Evolutionary conservation across 2,888 invertebrate genomes (phyloP).

Genomic region (Anodontia alba): DNA sequence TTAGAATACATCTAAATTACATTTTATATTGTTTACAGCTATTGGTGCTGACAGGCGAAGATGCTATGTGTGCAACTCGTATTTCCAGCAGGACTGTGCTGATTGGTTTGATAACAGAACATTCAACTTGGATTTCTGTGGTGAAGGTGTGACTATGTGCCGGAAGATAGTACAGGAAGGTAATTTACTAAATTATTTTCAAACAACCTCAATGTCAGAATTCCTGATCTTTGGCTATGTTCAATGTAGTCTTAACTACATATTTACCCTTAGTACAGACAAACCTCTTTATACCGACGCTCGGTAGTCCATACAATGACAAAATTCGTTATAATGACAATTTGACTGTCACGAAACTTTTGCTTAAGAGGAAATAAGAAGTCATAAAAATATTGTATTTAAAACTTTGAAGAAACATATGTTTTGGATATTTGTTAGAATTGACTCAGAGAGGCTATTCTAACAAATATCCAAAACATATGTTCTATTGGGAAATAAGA

Average conservation of each 20-base stretch:
- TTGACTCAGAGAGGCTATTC: background rate
- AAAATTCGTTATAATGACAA: too few species aligned
- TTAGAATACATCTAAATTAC: too few species aligned
- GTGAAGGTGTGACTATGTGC: conserved; percentile 90
- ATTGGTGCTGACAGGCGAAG: conserved; percentile 22
- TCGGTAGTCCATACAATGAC: too few species aligned
- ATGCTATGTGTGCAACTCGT: conserved; percentile 97
- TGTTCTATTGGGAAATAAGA: too few species aligned
- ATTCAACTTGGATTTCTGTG: conserved; percentile 94
- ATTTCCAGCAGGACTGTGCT: conserved; percentile 94
- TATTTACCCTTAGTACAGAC: too few species aligned
- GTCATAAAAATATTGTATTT: too few species aligned
- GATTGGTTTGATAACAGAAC: conserved; percentile 94
- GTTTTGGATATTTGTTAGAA: background rate
- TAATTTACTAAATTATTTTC: conserved; percentile 84
- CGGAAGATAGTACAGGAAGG: conserved; percentile 93
- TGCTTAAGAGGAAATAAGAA: too few species aligned
- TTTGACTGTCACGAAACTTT: too few species aligned
- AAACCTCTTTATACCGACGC: too few species aligned
- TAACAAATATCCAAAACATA: background rate
- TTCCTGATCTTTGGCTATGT: background rate
- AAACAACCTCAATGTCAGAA: too few species aligned
- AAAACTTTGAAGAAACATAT: too few species aligned
- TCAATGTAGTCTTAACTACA: background rate
- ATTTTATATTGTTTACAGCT: background rate